phyloP scores from a whole-genome alignment of 2,888 invertebrate genomes.

The Caenorhabditis sinica region DNA sequence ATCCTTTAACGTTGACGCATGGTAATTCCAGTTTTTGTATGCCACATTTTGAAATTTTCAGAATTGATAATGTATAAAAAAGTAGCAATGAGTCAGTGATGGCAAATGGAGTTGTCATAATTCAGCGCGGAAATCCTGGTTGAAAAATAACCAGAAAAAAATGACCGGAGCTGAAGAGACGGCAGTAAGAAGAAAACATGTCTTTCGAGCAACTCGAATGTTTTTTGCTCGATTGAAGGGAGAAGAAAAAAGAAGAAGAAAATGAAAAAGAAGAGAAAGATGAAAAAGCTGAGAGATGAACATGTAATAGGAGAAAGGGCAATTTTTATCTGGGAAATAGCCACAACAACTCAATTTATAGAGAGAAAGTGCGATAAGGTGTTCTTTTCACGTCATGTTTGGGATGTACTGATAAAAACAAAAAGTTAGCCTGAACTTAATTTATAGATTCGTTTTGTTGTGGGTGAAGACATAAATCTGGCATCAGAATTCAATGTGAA shows the following conservation, averaged over 20 bases:
- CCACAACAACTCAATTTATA: conserved; percentile 5
- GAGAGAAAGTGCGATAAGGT: neutral
- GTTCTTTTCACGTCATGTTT: too few relatives aligned
- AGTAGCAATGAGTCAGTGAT: conserved; percentile 26
- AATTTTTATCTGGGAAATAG: neutral
- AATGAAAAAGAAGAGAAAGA: too few relatives aligned
- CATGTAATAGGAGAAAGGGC: neutral
- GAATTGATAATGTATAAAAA: conserved; percentile 23
- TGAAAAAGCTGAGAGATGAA: neutral
- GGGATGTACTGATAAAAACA: too few relatives aligned
- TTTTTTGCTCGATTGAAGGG: conserved; percentile 4
- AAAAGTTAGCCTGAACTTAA: too few relatives aligned
- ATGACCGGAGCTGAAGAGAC: neutral
- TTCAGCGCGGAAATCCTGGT: too few relatives aligned
- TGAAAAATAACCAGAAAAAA: neutral
- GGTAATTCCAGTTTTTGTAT: conserved; percentile 37
- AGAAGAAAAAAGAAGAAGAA: neutral
- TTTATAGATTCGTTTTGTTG: too few relatives aligned
- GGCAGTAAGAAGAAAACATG: neutral
- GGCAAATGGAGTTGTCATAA: neutral
- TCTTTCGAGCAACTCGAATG: neutral
- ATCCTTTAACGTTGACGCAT: conserved; percentile 57
- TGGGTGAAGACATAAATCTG: too few relatives aligned
- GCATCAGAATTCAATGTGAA: too few relatives aligned
- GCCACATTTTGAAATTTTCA: conserved; percentile 20